Conservation (phyloP, 2,888 invertebrate species). For the Galerucella nymphaeae region DNA sequence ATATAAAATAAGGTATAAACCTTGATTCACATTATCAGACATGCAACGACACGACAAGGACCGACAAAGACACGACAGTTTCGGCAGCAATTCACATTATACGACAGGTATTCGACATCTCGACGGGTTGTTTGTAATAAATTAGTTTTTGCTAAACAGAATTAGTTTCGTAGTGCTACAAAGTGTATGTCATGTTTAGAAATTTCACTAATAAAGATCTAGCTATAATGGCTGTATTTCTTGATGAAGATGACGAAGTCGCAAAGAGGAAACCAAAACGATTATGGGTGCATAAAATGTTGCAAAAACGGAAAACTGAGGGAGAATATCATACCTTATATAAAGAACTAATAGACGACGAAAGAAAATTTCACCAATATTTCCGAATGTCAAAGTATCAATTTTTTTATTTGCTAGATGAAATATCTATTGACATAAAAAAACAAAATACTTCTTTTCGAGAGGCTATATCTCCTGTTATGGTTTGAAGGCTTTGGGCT, state of each 20-base stretch:
- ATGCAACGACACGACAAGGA: too few species aligned
- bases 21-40: too few species aligned
- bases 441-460: constrained; percentile 3
- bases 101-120: too few species aligned
- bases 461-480: constrained; percentile 12
- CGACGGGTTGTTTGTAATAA: constrained; percentile 12
- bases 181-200: not conserved
- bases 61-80: too few species aligned
- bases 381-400: constrained; percentile 11
- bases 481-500: too few species aligned
- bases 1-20: too few species aligned
- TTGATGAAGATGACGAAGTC: constrained; percentile 17
- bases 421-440: constrained; percentile 15
- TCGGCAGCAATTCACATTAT: too few species aligned
- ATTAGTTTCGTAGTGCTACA: constrained; percentile 8
- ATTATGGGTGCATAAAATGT: too few species aligned
- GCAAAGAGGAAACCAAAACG: too few species aligned
- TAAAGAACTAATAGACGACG: constrained; percentile 14
- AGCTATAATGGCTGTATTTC: constrained; percentile 5
- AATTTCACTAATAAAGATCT: too few species aligned
- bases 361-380: constrained; percentile 18
- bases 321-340: constrained; percentile 9
- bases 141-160: constrained; percentile 10
- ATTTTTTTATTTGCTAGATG: constrained; percentile 16
- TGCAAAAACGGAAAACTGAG: too few species aligned